phyloP scores from a whole-genome alignment of 2,113 vertebrate species.

The Strix uralensis region DNA sequence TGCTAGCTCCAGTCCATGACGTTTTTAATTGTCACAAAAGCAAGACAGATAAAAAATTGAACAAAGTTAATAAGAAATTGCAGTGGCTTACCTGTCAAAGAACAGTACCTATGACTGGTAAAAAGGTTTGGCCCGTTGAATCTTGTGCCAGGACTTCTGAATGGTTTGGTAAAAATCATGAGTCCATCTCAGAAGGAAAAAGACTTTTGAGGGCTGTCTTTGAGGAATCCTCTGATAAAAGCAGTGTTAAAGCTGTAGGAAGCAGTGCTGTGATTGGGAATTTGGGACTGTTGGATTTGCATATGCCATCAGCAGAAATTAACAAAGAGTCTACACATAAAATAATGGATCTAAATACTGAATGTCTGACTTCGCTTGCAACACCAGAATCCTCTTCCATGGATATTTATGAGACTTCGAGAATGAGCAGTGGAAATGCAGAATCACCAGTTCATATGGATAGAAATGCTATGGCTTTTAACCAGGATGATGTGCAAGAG shows the following conservation, averaged over 20 bases:
- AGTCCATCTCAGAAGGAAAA: neutral
- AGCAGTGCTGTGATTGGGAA: neutral
- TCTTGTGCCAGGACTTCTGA: conserved; percentile 77
- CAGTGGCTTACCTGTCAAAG: conserved; percentile 63
- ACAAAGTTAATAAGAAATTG: neutral
- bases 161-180: conserved; percentile 31
- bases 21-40: neutral
- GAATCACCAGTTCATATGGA: neutral
- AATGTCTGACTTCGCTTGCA: conserved; percentile 22
- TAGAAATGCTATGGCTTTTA: neutral
- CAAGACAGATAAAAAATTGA: neutral
- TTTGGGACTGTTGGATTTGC: neutral
- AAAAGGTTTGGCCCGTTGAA: conserved; percentile 70
- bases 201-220: neutral
- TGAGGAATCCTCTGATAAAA: neutral
- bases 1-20: neutral
- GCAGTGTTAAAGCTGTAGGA: neutral
- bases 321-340: neutral
- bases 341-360: neutral
- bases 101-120: conserved; percentile 72
- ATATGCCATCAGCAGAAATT: neutral
- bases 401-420: neutral
- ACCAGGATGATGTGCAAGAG: neutral
- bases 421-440: neutral
- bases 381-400: neutral